Percentiles rank a stretch among this genome's conserved stretches.
These are phyloP conservation scores for Panopea generosa DNA, from an alignment of 2,888 invertebrate genomes.

Conservation along the genomic window DNA sequence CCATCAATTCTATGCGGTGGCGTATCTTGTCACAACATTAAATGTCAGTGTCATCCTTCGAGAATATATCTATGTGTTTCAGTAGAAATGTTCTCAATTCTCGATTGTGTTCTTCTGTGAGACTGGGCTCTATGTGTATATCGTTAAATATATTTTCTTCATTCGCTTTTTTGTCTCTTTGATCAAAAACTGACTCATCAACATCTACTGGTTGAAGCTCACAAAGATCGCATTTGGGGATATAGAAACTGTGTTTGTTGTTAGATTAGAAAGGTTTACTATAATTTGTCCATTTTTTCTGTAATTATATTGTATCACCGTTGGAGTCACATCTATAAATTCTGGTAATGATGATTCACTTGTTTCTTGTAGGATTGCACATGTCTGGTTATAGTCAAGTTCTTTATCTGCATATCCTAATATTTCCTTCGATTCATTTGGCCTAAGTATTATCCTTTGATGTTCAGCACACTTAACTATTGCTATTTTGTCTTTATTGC, in stretches of 20 bases:
- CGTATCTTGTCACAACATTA: neutral
- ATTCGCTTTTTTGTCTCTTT: neutral
- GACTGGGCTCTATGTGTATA: neutral
- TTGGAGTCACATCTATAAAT: constrained; percentile 23
- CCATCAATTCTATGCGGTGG: constrained; percentile 7
- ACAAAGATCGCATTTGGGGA: constrained; percentile 14
- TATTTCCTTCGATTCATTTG: constrained; percentile 15
- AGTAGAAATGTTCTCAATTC: neutral
- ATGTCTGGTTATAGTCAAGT: constrained; percentile 3
- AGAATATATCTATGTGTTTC: neutral
- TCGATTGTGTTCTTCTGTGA: neutral
- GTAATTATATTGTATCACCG: constrained; percentile 1
- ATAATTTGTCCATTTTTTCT: neutral
- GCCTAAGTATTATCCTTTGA: constrained; percentile 9
- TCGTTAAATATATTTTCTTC: neutral
- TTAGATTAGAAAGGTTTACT: constrained; percentile 24
- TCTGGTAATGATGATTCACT: neutral
- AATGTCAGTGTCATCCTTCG: constrained; percentile 11
- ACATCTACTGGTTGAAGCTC: constrained; percentile 21
- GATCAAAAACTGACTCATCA: neutral
- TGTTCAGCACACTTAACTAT: constrained; percentile 10
- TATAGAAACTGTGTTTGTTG: constrained; percentile 18
- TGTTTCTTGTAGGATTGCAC: constrained; percentile 12
- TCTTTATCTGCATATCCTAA: constrained; percentile 14
- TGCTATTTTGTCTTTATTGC: constrained; percentile 16